Base-by-base conservation (phyloP, 2,797 vertebrate genomes). In the Lycodopsis pacificus region DNA sequence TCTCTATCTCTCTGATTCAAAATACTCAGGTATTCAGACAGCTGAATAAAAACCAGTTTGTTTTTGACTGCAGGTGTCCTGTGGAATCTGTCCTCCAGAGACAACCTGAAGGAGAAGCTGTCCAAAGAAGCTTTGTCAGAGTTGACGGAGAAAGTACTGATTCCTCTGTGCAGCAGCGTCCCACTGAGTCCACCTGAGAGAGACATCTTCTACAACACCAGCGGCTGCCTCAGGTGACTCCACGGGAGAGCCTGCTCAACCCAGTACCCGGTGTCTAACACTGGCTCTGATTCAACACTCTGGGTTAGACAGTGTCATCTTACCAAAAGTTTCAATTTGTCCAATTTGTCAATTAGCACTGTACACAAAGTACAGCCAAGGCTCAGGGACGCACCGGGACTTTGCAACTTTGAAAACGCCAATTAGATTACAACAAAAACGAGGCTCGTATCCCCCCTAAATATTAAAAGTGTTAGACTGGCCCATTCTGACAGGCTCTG, bases 1-100 rank as follows among this genome's bases (percentile, higher is more conserved):
- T 65, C n/a, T 38, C 11, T 36, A 14, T 42, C 3, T 12, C 4
- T 38, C 9, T 25, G 38, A 17, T 65, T 51, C 70, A 27, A 51
- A 20, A 61, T 12, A 8, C 7, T n/a, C 7, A 1, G 14, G 48
- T n/a, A 20, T 20, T 64, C 4, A 14, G 5, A 59, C 34, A 51
- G 14, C 2, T 17, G 19, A 64, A 27, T 70, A 6, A 76, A 71
- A 46, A 11, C 3, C 3, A 25, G 1, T 32, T 30, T 54, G 1
- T 40, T 25, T 38, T 38, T 82, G 67, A 22, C 68, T 66, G 32
- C 89, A 99, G 98, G 98, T 7, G 97, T 99, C 89, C 93, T 99
- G 70, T 99, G 98, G 98, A 99, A 99, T 86, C 93, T 99, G 80
- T 99, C 98, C 32, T 99, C 98, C 84, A 98, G 96, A 30, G 98